Conservation (phyloP, 2,113 vertebrate genomes). For the Miniopterus natalensis region DNA sequence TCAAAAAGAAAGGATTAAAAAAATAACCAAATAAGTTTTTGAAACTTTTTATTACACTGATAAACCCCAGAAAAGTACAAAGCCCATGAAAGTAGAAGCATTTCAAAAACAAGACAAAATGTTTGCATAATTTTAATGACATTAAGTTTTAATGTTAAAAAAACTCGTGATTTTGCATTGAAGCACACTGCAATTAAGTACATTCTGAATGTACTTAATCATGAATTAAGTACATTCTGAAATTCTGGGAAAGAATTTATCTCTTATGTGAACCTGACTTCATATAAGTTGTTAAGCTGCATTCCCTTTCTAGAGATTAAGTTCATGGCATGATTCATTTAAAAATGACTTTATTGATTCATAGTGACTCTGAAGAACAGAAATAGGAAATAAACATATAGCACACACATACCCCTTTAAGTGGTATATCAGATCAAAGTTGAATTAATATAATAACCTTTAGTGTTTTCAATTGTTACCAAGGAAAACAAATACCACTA, state of each 20-base stretch:
- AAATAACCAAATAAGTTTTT: slow-evolving; percentile 31
- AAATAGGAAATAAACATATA: slow-evolving; percentile 64
- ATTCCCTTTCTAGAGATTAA: slow-evolving; percentile 81
- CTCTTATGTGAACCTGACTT: slow-evolving; percentile 50
- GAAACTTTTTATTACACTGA: slow-evolving; percentile 70
- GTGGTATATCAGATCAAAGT: not conserved
- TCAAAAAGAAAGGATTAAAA: not conserved
- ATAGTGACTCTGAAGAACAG: slow-evolving; percentile 61
- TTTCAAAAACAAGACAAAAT: slow-evolving; percentile 60
- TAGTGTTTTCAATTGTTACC: slow-evolving; percentile 44
- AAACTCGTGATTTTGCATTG: not conserved
- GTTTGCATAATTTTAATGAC: slow-evolving; percentile 51
- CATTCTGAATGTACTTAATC: not conserved
- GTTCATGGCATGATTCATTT: slow-evolving; percentile 66
- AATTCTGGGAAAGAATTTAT: slow-evolving; percentile 50
- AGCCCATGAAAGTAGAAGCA: slow-evolving; percentile 53
- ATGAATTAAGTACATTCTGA: slow-evolving; percentile 69
- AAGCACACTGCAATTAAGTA: slow-evolving; percentile 73
- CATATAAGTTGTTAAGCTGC: slow-evolving; percentile 71
- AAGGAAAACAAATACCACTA: slow-evolving; percentile 27
- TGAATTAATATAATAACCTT: slow-evolving; percentile 46
- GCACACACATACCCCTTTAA: not conserved
- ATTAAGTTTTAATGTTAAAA: slow-evolving; percentile 56
- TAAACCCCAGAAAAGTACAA: slow-evolving; percentile 72
- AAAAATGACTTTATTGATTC: slow-evolving; percentile 77